Percentiles rank a stretch among this genome's conserved stretches.
These are phyloP conservation scores for Mamestra configurata DNA, from an alignment of 1,140 invertebrate species.

Conservation along the genomic window DNA sequence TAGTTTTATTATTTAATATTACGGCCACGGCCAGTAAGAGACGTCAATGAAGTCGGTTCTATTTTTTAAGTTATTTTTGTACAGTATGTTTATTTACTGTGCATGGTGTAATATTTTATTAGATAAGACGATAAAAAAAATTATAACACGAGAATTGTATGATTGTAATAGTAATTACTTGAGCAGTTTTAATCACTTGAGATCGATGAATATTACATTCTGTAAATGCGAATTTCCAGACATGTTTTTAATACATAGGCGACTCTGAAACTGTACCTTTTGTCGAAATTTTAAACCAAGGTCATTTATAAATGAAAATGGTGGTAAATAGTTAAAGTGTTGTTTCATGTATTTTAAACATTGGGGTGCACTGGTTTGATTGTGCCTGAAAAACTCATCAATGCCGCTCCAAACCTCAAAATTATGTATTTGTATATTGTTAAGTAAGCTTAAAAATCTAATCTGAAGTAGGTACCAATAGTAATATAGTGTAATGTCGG, in stretches of 20 bases:
- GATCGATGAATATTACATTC: conserved; percentile 72
- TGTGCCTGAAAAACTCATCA: conserved; percentile 86
- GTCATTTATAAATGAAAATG: conserved; percentile 10
- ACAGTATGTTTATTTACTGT: conserved; percentile 57
- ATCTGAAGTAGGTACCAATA: conserved; percentile 74
- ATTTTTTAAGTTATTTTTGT: conserved; percentile 57
- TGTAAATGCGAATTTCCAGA: conserved; percentile 69
- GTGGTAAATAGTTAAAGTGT: conserved; percentile 51
- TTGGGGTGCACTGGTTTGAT: conserved; percentile 85
- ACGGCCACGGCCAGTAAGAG: conserved; percentile 12
- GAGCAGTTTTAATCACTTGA: conserved; percentile 78
- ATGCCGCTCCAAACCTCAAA: conserved; percentile 88
- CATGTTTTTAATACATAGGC: conserved; percentile 60
- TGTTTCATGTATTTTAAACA: conserved; percentile 79
- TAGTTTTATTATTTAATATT: conserved; percentile 36
- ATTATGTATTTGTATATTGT: conserved; percentile 81
- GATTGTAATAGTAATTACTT: conserved; percentile 57
- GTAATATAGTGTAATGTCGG: conserved; percentile 78
- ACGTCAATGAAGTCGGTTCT: conserved; percentile 48
- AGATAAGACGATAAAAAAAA: conserved; percentile 68
- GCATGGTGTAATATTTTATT: conserved; percentile 67
- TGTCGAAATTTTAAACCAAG: conserved; percentile 1
- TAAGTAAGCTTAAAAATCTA: conserved; percentile 79
- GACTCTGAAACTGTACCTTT: conserved; percentile 11
- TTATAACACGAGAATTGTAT: conserved; percentile 39